phyloP scores from a whole-genome alignment of 2,797 vertebrate species.

The Intellagama lesueurii region DNA sequence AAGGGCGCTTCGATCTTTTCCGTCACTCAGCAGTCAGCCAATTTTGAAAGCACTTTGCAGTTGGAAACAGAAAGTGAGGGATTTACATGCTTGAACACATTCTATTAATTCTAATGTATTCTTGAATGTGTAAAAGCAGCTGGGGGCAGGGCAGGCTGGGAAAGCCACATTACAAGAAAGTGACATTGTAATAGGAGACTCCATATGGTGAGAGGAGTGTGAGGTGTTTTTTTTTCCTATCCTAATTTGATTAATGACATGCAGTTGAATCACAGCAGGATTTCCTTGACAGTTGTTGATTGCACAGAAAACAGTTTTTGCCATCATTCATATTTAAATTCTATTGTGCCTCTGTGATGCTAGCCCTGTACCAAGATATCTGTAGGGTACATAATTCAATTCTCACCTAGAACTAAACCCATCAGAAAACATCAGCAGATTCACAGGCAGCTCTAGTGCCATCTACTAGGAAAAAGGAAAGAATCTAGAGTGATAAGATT shows the following conservation, averaged over 20 bases:
- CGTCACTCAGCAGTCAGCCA: background rate
- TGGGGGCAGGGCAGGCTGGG: background rate
- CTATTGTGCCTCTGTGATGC: slow-evolving; percentile 36
- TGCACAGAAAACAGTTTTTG: slow-evolving; percentile 28
- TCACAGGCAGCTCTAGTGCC: background rate
- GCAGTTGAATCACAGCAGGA: slow-evolving; percentile 11
- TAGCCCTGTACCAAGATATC: slow-evolving; percentile 15
- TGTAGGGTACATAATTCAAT: slow-evolving; percentile 31
- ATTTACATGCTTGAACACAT: background rate
- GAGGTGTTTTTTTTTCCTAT: background rate
- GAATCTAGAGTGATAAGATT: background rate
- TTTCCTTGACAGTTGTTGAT: slow-evolving; percentile 19
- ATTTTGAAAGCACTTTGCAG: slow-evolving; percentile 30
- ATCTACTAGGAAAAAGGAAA: slow-evolving; percentile 1
- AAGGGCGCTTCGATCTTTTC: slow-evolving; percentile 11
- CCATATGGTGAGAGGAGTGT: slow-evolving; percentile 13
- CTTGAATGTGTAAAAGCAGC: slow-evolving; percentile 6
- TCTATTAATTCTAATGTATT: slow-evolving; percentile 27
- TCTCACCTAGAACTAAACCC: slow-evolving; percentile 9
- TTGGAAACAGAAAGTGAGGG: background rate
- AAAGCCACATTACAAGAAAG: slow-evolving; percentile 22
- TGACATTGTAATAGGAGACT: slow-evolving; percentile 1
- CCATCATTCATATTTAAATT: slow-evolving; percentile 26
- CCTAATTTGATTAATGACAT: slow-evolving; percentile 36
- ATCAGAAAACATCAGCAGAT: slow-evolving; percentile 1